Base-by-base conservation (phyloP, 2,888 invertebrate species). In the Tuberolachnus salignus region DNA sequence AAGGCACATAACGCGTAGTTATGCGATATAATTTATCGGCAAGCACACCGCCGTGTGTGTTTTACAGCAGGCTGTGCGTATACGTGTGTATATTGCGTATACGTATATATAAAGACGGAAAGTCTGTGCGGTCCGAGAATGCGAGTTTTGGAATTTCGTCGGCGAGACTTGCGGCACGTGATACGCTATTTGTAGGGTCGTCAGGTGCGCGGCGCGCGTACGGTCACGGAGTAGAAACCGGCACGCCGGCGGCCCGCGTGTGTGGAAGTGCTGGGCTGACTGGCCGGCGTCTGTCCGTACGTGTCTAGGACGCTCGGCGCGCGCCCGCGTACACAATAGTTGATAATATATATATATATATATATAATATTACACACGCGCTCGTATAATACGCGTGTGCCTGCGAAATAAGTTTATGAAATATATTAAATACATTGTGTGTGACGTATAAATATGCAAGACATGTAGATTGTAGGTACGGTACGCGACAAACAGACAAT, bases 141-240 rank as follows among this genome's bases (percentile, higher is more conserved):
- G 49, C 49, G 72, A 23, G 34, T 49, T 49, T 51, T 14, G 72
- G 72, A 72, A 72, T 61, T 59, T 49, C 34, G 49, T 61, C 61
- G 71, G 49, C 59, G 59, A 49, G 59, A 49, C 72, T 10, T 26
- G 49, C 59, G 72, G 59, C 61, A 61, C 49, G 72, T 61, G 57
- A 57, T 44, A 23, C 26, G 23, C 59, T 21, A 34, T 46, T 59
- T 6, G 59, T 26, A 49, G 14, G 59, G 46, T 46, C 71, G 19
- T 71, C 71, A 26, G 71, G 71, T 26, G 59, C 59, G 46, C 44
- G 8, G 57, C 71, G 44, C 57, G 71, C 70, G 44, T 23, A 13
- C 70, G 70, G 70, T 55, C 55, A 57, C 70, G 57, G 23, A 57
- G 23, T 13, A 16, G 55, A 70, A 70, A 57, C 42, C 19, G 34